These are phyloP conservation scores for Apotomis capreana DNA, from an alignment of 2,888 invertebrate species.

Conservation along the genomic window DNA sequence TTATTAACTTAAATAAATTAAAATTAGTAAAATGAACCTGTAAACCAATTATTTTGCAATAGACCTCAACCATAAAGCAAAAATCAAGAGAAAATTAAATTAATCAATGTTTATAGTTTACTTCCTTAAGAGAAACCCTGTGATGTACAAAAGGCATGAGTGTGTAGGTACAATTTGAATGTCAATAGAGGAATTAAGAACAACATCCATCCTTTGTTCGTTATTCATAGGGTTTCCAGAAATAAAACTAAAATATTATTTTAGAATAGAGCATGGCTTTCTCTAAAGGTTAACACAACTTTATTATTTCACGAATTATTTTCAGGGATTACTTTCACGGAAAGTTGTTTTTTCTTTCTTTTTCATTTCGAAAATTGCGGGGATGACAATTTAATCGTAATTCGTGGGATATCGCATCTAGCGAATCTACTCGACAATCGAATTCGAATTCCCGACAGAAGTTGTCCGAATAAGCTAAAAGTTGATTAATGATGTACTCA, in stretches of 20 bases:
- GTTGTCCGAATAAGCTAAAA: too few relatives aligned
- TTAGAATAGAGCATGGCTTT: constrained; percentile 12
- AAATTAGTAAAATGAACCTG: constrained; percentile 36
- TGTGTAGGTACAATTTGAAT: neutral
- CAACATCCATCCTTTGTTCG: neutral
- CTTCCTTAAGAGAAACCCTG: constrained; percentile 9
- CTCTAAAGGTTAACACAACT: neutral
- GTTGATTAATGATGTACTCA: too few relatives aligned
- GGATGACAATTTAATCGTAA: too few relatives aligned
- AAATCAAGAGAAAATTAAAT: constrained; percentile 15
- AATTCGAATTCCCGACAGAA: too few relatives aligned
- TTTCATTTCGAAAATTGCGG: too few relatives aligned
- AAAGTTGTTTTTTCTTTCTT: too few relatives aligned
- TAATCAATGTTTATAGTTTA: constrained; percentile 14
- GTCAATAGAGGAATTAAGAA: neutral
- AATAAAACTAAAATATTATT: constrained; percentile 20
- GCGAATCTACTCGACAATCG: too few relatives aligned
- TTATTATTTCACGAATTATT: too few relatives aligned
- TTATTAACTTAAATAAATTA: constrained; percentile 23
- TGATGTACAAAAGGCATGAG: neutral
- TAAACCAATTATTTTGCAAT: constrained; percentile 24
- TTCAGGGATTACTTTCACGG: too few relatives aligned
- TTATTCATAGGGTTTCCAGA: neutral
- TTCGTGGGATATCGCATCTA: too few relatives aligned
- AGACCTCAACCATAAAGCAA: constrained; percentile 33